Base-by-base conservation (phyloP, 1,140 invertebrate genomes). In the Camponotus floridanus region DNA sequence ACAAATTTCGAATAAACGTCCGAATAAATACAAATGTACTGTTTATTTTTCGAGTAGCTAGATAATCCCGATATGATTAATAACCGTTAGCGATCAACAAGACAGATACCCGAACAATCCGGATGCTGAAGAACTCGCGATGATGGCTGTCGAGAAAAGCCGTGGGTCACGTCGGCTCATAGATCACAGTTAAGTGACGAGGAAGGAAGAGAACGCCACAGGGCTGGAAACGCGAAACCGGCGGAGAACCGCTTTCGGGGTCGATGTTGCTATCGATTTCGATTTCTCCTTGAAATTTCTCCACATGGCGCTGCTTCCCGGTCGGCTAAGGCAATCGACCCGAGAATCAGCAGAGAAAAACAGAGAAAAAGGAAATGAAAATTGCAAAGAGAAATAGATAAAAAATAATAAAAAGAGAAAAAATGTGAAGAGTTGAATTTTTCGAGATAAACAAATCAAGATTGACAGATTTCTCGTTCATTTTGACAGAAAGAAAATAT, bases 231-330 rank as follows among this genome's bases (percentile, higher is more conserved):
- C 64, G 26, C 21, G 31, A 48, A 15, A 61, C 51, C 57, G 78
- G n/a, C 62, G 55, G 51, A 62, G 80, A 74, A 55, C 36, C 64
- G 85, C 76, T 87, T 91, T 86, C 76, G 76, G 87, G 61, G 70
- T 74, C 83, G 87, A 90, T 88, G 48, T 81, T 79, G 71, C 76
- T 91, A 87, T 92, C 92, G 88, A 92, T 93, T 91, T 91, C 92
- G 91, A 93, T 92, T 93, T 93, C 92, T 93, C 92, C 83, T 89
- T 86, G 87, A 91, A 92, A 92, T 90, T 91, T 92, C 91, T 92
- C 92, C 78, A 74, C 68, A n/a, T 68, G 65, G 11, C 45, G 57
- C 39, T 84, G 70, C 21, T n/a, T 59, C 51, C 26, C 31, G 45
- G n/a, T 26, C 48, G 21, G 18, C 13, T 36, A 26, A 45, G 1